Conservation (phyloP, 2,113 vertebrate genomes). For the Neopipo cinnamomea region DNA sequence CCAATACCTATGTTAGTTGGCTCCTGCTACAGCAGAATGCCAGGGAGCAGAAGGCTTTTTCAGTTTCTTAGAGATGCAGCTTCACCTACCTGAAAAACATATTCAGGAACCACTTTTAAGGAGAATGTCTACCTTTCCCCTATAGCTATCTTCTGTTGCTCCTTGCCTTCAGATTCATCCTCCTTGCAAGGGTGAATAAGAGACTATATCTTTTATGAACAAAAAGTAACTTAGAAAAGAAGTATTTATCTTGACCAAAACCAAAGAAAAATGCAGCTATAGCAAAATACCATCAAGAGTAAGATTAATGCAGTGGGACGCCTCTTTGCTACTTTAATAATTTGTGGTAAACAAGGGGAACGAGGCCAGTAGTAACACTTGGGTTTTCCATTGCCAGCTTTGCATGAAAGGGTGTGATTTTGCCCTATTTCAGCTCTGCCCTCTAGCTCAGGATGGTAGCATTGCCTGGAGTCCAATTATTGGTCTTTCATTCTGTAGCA, state of each 20-base stretch:
- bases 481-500: neutral
- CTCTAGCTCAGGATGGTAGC: neutral
- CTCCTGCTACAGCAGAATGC: neutral
- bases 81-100: neutral
- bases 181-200: neutral
- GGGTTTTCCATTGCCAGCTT: neutral
- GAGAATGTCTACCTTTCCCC: neutral
- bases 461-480: neutral
- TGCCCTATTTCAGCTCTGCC: neutral
- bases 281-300: neutral
- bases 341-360: neutral
- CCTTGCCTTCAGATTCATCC: neutral
- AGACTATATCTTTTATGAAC: neutral
- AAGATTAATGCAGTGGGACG: neutral
- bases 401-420: neutral
- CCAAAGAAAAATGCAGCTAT: neutral
- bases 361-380: neutral
- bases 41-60: neutral
- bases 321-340: neutral
- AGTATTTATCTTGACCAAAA: neutral
- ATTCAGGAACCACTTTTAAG: neutral
- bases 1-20: neutral
- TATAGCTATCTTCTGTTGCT: neutral
- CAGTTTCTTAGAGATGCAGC: neutral
- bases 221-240: neutral